Percentiles rank a stretch among this genome's conserved stretches.
phyloP scores from a whole-genome alignment of 2,888 invertebrate genomes.

The Notocelia uddmanniana region DNA sequence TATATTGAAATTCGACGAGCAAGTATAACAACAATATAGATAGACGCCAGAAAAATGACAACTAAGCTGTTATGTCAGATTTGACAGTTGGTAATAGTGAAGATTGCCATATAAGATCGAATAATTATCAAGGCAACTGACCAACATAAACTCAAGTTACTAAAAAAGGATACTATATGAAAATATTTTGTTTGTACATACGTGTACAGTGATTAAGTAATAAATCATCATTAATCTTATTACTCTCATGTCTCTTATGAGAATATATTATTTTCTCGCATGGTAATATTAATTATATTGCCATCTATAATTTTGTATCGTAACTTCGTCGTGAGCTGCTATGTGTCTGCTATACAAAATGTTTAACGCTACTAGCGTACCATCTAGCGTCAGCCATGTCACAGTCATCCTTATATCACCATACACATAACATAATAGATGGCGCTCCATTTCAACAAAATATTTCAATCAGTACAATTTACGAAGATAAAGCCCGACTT shows the following conservation, averaged over 20 bases:
- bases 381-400: too few species aligned
- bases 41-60: conserved; percentile 8
- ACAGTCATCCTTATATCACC: background rate
- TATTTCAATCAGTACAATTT: background rate
- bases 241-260: background rate
- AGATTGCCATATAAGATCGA: background rate
- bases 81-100: background rate
- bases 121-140: background rate
- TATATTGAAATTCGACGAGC: background rate
- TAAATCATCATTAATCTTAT: background rate
- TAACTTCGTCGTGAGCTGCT: background rate
- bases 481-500: too few species aligned
- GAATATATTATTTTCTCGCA: background rate
- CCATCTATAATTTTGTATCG: background rate
- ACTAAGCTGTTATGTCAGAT: background rate
- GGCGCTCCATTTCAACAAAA: conserved; percentile 4
- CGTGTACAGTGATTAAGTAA: background rate
- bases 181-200: background rate
- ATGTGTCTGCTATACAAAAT: background rate
- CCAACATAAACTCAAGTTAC: background rate
- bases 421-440: conserved; percentile 26
- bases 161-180: background rate
- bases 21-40: background rate
- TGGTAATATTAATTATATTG: background rate
- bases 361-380: conserved; percentile 3